Conservation (phyloP, 2,797 vertebrate genomes). For the Myiotriccus ornatus region DNA sequence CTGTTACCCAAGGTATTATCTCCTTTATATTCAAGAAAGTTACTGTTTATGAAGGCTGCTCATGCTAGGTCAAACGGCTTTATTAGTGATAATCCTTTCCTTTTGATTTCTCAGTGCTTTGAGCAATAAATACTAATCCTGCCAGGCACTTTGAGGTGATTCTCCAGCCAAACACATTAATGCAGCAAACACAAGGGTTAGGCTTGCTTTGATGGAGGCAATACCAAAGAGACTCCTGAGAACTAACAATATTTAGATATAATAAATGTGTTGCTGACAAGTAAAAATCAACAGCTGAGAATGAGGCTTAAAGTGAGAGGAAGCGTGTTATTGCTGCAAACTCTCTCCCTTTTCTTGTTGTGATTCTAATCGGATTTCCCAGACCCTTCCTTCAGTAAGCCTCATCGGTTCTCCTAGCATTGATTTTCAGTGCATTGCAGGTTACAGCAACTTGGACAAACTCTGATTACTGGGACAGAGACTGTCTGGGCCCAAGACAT, state of each 20-base stretch:
- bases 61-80: neutral
- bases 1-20: neutral
- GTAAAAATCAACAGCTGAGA: neutral
- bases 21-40: neutral
- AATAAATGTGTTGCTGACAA: neutral
- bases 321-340: neutral
- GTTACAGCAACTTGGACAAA: neutral
- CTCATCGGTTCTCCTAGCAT: neutral
- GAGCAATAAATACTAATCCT: neutral
- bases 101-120: slow-evolving; percentile 16
- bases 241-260: neutral
- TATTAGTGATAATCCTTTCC: neutral
- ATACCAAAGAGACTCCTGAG: neutral
- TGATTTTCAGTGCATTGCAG: neutral
- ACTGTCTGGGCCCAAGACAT: too few species aligned
- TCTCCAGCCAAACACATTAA: neutral
- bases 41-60: neutral
- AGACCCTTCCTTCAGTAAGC: neutral
- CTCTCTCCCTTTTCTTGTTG: neutral
- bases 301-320: neutral
- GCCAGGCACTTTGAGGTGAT: neutral
- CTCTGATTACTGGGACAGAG: neutral
- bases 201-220: neutral
- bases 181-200: neutral
- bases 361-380: neutral